Evolutionary conservation across 2,797 vertebrate species (phyloP).

Genomic region (Otolemur crassicaudatus): DNA sequence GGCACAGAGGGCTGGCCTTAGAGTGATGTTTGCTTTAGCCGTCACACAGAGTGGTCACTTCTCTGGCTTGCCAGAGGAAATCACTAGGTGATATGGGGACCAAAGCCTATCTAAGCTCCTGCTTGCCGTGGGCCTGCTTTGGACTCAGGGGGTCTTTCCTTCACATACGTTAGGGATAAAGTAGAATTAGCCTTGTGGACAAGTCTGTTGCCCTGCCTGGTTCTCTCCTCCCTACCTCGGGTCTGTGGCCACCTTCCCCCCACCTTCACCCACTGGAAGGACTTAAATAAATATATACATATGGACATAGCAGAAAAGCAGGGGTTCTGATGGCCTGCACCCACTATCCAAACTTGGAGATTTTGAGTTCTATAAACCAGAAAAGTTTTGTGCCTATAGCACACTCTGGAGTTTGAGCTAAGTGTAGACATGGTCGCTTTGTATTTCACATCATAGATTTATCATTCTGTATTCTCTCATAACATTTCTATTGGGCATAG

Average conservation of each 20-base stretch:
- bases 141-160: neutral
- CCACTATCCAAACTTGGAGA: neutral
- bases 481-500: neutral
- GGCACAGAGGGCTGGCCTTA: neutral
- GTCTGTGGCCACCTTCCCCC: neutral
- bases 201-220: neutral
- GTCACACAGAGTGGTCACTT: neutral
- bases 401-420: slow-evolving; percentile 56
- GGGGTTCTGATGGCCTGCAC: neutral
- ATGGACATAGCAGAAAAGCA: neutral
- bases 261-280: neutral
- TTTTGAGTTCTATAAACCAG: neutral
- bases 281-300: neutral
- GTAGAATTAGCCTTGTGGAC: neutral
- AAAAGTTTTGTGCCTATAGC: neutral
- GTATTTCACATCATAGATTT: slow-evolving; percentile 44
- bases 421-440: neutral
- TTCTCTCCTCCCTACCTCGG: neutral
- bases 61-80: neutral
- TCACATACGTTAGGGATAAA: neutral
- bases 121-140: neutral
- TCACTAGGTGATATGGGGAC: neutral
- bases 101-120: neutral
- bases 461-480: neutral
- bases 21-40: neutral